Base-by-base conservation (phyloP, 2,888 invertebrate species). In the Eueremaeus valkanovi region DNA sequence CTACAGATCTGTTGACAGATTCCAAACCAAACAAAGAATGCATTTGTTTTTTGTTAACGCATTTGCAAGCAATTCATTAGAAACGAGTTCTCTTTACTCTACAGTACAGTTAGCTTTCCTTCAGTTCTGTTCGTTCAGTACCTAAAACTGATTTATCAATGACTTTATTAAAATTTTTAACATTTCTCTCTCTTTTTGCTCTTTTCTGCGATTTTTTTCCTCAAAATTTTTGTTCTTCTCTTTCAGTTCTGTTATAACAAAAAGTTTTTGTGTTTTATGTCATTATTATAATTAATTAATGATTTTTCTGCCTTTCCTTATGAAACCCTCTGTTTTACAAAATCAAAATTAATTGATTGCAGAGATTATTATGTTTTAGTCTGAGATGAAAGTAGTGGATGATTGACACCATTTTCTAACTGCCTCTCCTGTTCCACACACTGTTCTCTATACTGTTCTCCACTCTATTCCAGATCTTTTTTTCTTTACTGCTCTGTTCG, bases 141-240 rank as follows among this genome's bases (percentile, higher is more conserved):
- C 36, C 36, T 36, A 16, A 36, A 66, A 21, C 36, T 8, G n/a
- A 66, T 66, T 36, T 36, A 66, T 66, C 63, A 66, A 66, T 36
- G 36, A 66, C 63, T 66, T 66, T 36, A 66, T 66, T 66, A 66
- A 66, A 33, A 66, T 66, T 33, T 66, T 66, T 66, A 66, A 9
- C 63, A 66, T 66, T 36, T 66, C n/a, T 36, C 36, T 61, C 33
- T 13, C 9, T 5, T 9, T 66, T 33, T 66, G 8, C 21, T 33
- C n/a, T 66, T 58, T 58, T 21, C 29, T 27, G 24, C 24, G 36
- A 36, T 36, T 21, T 33, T 58, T 36, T 66, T 36, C 24, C 36
- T 66, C n/a, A 31, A 31, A 3, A 18, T 33, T 36, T n/a, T n/a
- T n/a, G n/a, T n/a, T n/a, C n/a, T n/a, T 33, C 11, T 66, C 31